Evolutionary conservation across 2,797 vertebrate genomes (phyloP).

Genomic region (Mormyrops boulengeri): DNA sequence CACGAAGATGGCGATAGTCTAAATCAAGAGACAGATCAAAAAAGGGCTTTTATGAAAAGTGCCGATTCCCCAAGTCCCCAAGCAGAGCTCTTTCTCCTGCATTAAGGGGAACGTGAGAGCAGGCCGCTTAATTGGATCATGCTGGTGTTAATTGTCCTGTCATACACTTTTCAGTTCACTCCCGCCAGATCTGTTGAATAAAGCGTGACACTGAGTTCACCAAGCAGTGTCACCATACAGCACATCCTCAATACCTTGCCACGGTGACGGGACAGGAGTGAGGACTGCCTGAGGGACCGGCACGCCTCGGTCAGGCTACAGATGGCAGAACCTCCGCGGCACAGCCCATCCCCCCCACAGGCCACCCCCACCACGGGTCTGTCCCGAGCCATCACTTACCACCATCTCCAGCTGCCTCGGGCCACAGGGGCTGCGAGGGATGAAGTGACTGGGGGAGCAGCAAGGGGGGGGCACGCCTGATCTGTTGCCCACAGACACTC

Average conservation of each 20-base stretch:
- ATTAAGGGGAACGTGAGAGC: not conserved
- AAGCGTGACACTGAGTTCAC: not conserved
- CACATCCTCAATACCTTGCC: not conserved
- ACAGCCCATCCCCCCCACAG: constrained; percentile 37
- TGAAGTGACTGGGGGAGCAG: not conserved
- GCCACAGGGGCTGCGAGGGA: constrained; percentile 35
- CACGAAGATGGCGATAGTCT: not conserved
- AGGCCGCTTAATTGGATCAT: not conserved
- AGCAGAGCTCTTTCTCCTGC: not conserved
- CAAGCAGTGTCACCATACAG: not conserved
- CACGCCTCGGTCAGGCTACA: constrained; percentile 30
- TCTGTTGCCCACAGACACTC: constrained; percentile 60
- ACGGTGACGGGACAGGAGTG: not conserved
- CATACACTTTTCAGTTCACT: not conserved
- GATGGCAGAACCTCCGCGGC: constrained; percentile 42
- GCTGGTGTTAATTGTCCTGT: constrained; percentile 25
- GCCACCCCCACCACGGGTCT: constrained; percentile 42
- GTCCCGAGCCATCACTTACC: constrained; percentile 64
- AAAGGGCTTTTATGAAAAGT: not conserved
- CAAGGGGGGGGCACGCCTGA: constrained; percentile 36
- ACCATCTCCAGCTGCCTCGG: constrained; percentile 60
- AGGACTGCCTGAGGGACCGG: not conserved
- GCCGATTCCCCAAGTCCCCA: not conserved
- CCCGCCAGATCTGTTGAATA: not conserved
- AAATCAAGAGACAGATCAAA: not conserved